These are phyloP conservation scores for Cyclophora albipunctata DNA, from an alignment of 2,888 invertebrate genomes.

Conservation along the genomic window DNA sequence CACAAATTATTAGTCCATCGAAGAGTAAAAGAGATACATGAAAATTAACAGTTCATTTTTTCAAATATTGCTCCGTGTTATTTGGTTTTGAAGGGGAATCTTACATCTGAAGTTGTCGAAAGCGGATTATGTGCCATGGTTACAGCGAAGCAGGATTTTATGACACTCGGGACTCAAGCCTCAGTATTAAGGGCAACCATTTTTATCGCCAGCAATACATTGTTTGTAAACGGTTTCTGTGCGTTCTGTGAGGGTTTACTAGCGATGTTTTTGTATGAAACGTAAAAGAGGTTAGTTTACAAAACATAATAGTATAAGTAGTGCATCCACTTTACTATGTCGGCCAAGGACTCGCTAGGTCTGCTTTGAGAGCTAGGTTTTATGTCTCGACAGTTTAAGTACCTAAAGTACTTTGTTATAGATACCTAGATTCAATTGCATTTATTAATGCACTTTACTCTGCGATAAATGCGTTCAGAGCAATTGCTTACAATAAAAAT, in stretches of 20 bases:
- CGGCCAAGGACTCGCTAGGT: background rate
- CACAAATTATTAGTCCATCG: too few relatives aligned
- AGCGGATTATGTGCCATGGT: slow-evolving; percentile 7
- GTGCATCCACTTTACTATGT: background rate
- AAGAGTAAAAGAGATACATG: too few relatives aligned
- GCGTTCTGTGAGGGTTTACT: slow-evolving; percentile 12
- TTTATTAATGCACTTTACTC: too few relatives aligned
- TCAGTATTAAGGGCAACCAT: slow-evolving; percentile 16
- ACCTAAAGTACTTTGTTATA: too few relatives aligned
- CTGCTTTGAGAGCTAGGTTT: background rate
- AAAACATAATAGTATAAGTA: background rate
- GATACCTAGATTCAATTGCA: too few relatives aligned
- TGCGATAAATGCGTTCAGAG: too few relatives aligned
- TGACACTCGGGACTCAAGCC: slow-evolving; percentile 17
- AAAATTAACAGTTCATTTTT: too few relatives aligned
- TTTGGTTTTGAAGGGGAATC: background rate
- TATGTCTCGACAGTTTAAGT: too few relatives aligned
- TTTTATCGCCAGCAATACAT: slow-evolving; percentile 20
- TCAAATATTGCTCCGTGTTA: too few relatives aligned
- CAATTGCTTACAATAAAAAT: too few relatives aligned
- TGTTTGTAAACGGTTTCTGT: slow-evolving; percentile 21
- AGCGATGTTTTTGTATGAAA: slow-evolving; percentile 17
- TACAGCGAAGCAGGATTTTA: slow-evolving; percentile 14
- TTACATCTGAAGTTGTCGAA: background rate
- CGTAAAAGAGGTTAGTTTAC: background rate